Evolutionary conservation across 2,888 invertebrate genomes (phyloP), one percentile per base, ranked within the genome.

Genomic region (Cataglyphis rosenhaueri): DNA sequence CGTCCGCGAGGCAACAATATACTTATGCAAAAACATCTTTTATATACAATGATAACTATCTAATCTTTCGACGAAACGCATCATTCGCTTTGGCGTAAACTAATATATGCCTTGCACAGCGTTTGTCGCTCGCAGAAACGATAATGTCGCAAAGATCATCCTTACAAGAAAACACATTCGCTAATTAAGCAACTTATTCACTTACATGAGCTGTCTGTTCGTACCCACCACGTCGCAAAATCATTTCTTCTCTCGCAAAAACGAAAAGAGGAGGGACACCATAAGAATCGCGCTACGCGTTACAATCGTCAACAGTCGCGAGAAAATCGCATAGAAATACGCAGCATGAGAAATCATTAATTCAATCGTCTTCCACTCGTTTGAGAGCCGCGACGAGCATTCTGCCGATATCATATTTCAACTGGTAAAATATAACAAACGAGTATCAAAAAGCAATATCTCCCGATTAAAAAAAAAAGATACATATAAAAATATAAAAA

Each of bases 111-210:
- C 44, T 44, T 52, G 52, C 38, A 8, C 18, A 64, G 15, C 35
- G 4, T 70, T 78, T 38, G 44, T 38, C 38, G 41, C 6, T 15
- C 25, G 29, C 8, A 25, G 10, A 64, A 75, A 64, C 18, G 52
- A 18, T 18, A 65, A 38, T 25, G 29, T 44, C 32, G n/a, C 12
- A 32, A 62, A 21, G n/a, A 57, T 55, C n/a, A 29, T 4, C 21
- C 25, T 18, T 59, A 6, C 59, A 25, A 73, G 21, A 12, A 79
- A 59, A 78, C 29, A 1, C 6, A 78, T 21, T 61, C 61, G 25
- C 87, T 88, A 87, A 86, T 89, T 71, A 70, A 85, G 83, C 84
- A 86, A 91, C 89, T 89, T 89, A 91, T 87, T 89, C 91, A 92
- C 91, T 90, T 92, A 92, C 92, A 78, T 87, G 87, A 91, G 86